Base-by-base conservation (phyloP, 2,888 invertebrate genomes). In the Dryomyza anilis region DNA sequence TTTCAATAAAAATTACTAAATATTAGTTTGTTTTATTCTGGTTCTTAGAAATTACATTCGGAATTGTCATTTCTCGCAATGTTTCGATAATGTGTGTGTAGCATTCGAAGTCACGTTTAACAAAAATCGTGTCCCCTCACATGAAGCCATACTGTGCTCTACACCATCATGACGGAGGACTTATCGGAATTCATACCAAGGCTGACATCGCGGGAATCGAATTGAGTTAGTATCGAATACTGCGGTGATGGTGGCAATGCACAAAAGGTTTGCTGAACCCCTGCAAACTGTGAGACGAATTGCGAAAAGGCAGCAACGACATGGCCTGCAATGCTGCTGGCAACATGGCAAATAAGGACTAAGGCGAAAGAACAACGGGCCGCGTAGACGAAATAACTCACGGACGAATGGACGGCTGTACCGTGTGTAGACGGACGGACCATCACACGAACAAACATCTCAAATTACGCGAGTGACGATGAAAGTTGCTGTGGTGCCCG, bases 291-390 rank as follows among this genome's bases (percentile, higher is more conserved):
- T 33, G 27, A 29, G 74, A 76, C 76, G 77, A 74, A 74, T 74
- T 74, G 73, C 72, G 71, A 75, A 74, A 73, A 73, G 73, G 12
- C 25, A 16, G 6, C 19, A n/a, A 27, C 30, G 19, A 29, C 30
- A 70, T 74, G 71, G 70, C 74, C n/a, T 73, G 71, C 23, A n/a
- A 25, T 25, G 73, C 73, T 70, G 72, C 73, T 78, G 74, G 76
- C 69, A 75, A 80, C 78, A 78, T 81, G 80, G 74, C 76, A 77
- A 78, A 79, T 80, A 77, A 78, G 75, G 77, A 75, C 73, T 75
- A 71, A 33, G 72, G 73, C 70, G 67, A 70, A 64, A 8, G 23
- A 25, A 16, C 25, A 6, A 56, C 56, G 56, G 16, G 30, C 52
- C 27, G 7, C 14, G 8, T 7, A 33, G 33, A 33, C 33, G 12